Percentiles rank a stretch among this genome's conserved stretches.
Conservation (phyloP, 2,797 vertebrate species). For the Notamacropus eugenii region DNA sequence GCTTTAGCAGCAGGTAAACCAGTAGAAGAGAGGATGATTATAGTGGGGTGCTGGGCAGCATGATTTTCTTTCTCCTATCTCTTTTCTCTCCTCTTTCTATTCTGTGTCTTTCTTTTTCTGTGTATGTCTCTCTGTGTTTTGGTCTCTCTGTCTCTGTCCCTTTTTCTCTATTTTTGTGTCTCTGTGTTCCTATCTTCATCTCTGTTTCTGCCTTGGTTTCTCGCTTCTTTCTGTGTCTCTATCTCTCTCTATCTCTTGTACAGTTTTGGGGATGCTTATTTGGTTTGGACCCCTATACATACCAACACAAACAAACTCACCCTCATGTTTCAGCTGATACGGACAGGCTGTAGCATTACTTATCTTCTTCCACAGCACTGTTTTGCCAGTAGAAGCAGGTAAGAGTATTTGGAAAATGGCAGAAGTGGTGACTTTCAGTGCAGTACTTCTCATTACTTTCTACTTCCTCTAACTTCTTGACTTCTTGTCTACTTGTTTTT, state of each 20-base stretch:
- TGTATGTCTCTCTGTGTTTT: background rate
- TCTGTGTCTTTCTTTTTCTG: background rate
- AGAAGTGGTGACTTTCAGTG: background rate
- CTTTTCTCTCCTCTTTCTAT: background rate
- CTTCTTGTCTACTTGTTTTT: background rate
- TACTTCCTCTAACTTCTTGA: background rate
- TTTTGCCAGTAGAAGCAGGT: background rate
- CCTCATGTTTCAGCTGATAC: background rate
- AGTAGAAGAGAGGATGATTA: background rate
- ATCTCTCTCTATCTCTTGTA: background rate
- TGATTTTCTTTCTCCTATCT: background rate
- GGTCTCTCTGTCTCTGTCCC: background rate
- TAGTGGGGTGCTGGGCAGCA: background rate
- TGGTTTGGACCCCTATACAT: background rate
- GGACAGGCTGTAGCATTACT: background rate
- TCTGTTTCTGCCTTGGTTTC: background rate
- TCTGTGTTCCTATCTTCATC: background rate
- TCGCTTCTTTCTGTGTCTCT: background rate
- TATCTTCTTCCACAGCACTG: background rate
- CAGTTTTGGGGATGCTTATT: background rate
- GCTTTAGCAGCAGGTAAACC: background rate
- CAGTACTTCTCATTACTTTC: background rate
- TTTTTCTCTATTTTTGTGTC: background rate
- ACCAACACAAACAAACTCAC: background rate
- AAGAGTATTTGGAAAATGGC: background rate